A percentile compares a stretch with the other conserved stretches of the same genome.
Evolutionary conservation across 2,888 invertebrate species (phyloP).

Genomic region (Caenorhabditis macrosperma): DNA sequence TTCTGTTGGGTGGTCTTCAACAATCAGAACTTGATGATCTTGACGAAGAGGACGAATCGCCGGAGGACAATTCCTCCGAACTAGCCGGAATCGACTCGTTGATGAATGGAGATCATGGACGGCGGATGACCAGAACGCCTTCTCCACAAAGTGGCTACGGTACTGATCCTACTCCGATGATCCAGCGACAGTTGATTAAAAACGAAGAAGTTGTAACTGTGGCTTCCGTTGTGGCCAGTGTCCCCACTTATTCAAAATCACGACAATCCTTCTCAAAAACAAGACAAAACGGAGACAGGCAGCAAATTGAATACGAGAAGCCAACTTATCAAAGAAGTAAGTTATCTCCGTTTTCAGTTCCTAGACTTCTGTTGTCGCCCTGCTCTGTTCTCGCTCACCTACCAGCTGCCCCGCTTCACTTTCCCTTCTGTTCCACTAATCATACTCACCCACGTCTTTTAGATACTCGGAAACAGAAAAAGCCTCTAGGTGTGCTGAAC

Average conservation of each 20-base stretch:
- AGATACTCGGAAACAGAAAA: slow-evolving; percentile 55
- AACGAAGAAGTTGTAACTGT: slow-evolving; percentile 59
- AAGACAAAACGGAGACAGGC: slow-evolving; percentile 16
- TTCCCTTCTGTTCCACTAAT: slow-evolving; percentile 41
- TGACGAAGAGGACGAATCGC: slow-evolving; percentile 4
- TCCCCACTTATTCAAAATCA: slow-evolving; percentile 15
- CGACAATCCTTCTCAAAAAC: slow-evolving; percentile 19
- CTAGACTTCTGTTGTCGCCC: slow-evolving; percentile 1
- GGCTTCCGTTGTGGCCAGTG: slow-evolving; percentile 18
- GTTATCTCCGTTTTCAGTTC: not conserved
- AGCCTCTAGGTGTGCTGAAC: slow-evolving; percentile 50
- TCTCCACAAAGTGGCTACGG: slow-evolving; percentile 54
- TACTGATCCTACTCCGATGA: slow-evolving; percentile 38
- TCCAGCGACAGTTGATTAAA: slow-evolving; percentile 59
- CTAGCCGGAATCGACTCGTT: slow-evolving; percentile 72
- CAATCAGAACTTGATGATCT: slow-evolving; percentile 69
- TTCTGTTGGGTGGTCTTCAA: slow-evolving; percentile 48
- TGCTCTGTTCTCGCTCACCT: slow-evolving; percentile 20
- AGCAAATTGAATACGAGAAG: slow-evolving; percentile 15
- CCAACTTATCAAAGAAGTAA: slow-evolving; percentile 37
- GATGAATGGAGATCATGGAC: slow-evolving; percentile 65
- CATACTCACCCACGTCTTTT: slow-evolving; percentile 46
- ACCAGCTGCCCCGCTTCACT: not conserved
- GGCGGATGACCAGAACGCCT: slow-evolving; percentile 30
- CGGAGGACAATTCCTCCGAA: slow-evolving; percentile 39